Conservation (phyloP, 2,113 vertebrate genomes). For the Myxocyprinus asiaticus region DNA sequence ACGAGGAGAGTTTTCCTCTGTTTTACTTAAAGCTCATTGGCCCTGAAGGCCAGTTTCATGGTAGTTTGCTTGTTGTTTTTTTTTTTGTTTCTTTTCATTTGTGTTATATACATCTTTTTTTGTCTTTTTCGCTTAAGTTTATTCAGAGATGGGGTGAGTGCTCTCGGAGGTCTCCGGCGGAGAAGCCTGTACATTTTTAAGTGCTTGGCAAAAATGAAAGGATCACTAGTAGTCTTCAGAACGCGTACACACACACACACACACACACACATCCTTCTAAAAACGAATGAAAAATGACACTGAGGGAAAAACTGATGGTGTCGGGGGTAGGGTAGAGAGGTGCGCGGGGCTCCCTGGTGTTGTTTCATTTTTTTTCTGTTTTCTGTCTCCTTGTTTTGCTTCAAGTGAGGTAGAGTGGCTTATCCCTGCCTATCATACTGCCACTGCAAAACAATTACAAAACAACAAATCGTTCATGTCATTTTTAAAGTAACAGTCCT, state of each 20-base stretch:
- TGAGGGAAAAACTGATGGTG: conserved; percentile 61
- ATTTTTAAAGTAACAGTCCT: too few species aligned
- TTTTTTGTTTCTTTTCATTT: conserved; percentile 43
- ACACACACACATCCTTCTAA: conserved; percentile 77
- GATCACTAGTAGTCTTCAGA: conserved; percentile 77
- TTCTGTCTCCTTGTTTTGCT: conserved; percentile 67
- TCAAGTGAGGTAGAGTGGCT: conserved; percentile 99
- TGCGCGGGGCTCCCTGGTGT: conserved; percentile 77
- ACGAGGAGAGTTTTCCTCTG: conserved; percentile 57
- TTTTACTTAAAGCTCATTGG: conserved; percentile 80
- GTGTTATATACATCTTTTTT: conserved; percentile 55
- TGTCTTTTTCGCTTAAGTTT: conserved; percentile 38
- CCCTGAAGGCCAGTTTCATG: conserved; percentile 70
- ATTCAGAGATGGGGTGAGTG: conserved; percentile 55
- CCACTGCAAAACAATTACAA: conserved; percentile 64
- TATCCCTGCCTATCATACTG: conserved; percentile 97
- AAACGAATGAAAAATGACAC: conserved; percentile 70
- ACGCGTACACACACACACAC: conserved; percentile 73
- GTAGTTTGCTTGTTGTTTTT: conserved; percentile 59
- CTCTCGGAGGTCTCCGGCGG: conserved; percentile 65
- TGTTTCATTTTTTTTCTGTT: conserved; percentile 67
- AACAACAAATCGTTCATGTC: neutral
- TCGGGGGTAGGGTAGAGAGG: conserved; percentile 52
- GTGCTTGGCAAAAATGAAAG: conserved; percentile 76
- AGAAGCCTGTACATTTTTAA: conserved; percentile 71